phyloP scores from a whole-genome alignment of 2,113 vertebrate species.

The Recurvirostra avosetta region DNA sequence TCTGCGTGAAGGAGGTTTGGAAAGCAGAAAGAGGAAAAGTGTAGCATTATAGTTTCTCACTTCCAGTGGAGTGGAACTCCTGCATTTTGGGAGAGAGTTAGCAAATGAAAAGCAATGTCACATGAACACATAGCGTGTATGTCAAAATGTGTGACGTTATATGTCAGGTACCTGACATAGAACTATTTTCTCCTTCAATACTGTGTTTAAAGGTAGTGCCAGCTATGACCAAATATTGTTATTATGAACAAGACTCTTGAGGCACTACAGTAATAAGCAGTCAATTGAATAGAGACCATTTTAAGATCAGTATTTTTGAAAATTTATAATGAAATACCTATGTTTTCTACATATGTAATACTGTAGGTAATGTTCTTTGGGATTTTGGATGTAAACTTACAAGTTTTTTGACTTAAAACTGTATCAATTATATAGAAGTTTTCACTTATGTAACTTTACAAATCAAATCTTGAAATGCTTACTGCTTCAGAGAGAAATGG shows the following conservation, averaged over 20 bases:
- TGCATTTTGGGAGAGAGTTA: background rate
- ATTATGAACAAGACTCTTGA: background rate
- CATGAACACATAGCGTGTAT: background rate
- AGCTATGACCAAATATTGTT: background rate
- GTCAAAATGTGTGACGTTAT: background rate
- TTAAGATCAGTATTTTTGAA: background rate
- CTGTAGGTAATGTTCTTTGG: background rate
- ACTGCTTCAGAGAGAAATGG: background rate
- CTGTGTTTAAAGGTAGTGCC: background rate
- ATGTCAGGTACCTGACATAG: background rate
- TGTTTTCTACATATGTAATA: background rate
- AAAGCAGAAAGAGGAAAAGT: background rate
- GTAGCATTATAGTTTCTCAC: background rate
- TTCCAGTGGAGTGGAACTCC: background rate
- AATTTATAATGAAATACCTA: background rate
- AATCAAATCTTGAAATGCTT: background rate
- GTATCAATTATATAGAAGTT: background rate
- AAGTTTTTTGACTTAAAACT: background rate
- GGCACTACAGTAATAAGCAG: background rate
- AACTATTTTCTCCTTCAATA: background rate
- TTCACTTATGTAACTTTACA: background rate
- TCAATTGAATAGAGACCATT: background rate
- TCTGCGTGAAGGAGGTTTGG: background rate
- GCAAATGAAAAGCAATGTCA: background rate
- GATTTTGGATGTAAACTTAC: background rate